phyloP scores from a whole-genome alignment of 2,888 invertebrate species.

The Parnassius apollo region DNA sequence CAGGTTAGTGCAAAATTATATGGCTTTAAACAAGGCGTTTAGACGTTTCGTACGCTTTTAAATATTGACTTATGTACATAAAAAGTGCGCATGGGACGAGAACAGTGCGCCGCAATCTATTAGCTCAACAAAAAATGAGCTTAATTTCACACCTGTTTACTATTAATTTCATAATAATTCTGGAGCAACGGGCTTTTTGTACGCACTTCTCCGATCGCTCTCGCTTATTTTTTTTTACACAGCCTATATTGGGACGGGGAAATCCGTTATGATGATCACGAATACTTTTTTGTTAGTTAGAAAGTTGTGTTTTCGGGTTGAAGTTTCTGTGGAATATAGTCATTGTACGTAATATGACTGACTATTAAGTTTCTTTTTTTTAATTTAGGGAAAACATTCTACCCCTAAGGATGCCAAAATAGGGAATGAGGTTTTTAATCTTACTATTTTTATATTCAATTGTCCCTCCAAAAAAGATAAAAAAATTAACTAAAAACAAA shows the following conservation, averaged over 20 bases:
- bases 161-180: slow-evolving; percentile 72
- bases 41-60: slow-evolving; percentile 68
- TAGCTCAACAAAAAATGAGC: slow-evolving; percentile 70
- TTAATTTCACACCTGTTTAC: slow-evolving; percentile 80
- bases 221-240: slow-evolving; percentile 42
- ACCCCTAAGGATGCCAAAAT: no score
- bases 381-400: no score
- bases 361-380: slow-evolving; percentile 15
- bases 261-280: slow-evolving; percentile 42
- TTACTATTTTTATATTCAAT: no score
- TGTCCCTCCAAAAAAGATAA: no score
- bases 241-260: slow-evolving; percentile 35
- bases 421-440: no score
- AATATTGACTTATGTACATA: slow-evolving; percentile 60
- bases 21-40: slow-evolving; percentile 73
- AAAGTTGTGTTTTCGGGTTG: slow-evolving; percentile 29
- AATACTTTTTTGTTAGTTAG: slow-evolving; percentile 33
- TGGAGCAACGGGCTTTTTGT: slow-evolving; percentile 63
- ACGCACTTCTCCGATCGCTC: slow-evolving; percentile 47
- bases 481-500: no score
- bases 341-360: slow-evolving; percentile 19
- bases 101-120: slow-evolving; percentile 70
- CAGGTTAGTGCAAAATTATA: slow-evolving; percentile 79
- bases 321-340: slow-evolving; percentile 19
- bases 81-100: slow-evolving; percentile 60